Evolutionary conservation across 1,140 invertebrate species (phyloP).

Genomic region (Leptestheria dahalacensis): DNA sequence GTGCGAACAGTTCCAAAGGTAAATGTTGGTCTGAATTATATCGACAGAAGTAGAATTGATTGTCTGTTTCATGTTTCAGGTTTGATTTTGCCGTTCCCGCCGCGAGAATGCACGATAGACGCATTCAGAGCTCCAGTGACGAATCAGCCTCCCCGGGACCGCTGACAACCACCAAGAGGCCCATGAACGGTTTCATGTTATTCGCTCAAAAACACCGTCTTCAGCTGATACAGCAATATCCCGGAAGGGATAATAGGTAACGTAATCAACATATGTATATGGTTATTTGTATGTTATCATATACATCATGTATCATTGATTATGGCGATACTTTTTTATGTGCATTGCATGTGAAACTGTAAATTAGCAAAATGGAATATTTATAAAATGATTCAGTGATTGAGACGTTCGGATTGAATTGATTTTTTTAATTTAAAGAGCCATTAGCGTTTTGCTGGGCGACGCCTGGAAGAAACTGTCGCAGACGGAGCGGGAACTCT

Average conservation of each 20-base stretch:
- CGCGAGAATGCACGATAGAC: constrained; percentile 2
- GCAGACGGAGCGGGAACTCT: constrained; percentile 29
- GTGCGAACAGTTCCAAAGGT: constrained; percentile 7
- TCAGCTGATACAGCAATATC: constrained; percentile 36
- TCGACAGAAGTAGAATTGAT: background rate
- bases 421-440: constrained; percentile 29
- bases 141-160: background rate
- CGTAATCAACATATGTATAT: background rate
- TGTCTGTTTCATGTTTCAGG: constrained; percentile 1
- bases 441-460: constrained; percentile 38
- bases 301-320: too few relatives aligned
- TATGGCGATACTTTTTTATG: too few relatives aligned
- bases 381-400: too few relatives aligned
- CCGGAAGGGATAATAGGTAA: constrained; percentile 41
- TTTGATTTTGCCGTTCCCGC: constrained; percentile 7
- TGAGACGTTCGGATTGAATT: too few relatives aligned
- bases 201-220: constrained; percentile 37
- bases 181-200: constrained; percentile 43
- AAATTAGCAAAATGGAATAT: too few relatives aligned
- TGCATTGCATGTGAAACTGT: too few relatives aligned
- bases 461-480: constrained; percentile 36
- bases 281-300: too few relatives aligned
- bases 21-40: background rate
- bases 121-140: constrained; percentile 3
- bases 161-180: constrained; percentile 26